These are phyloP conservation scores for Pteropus alecto DNA, from an alignment of 2,113 vertebrate genomes.

Conservation along the genomic window DNA sequence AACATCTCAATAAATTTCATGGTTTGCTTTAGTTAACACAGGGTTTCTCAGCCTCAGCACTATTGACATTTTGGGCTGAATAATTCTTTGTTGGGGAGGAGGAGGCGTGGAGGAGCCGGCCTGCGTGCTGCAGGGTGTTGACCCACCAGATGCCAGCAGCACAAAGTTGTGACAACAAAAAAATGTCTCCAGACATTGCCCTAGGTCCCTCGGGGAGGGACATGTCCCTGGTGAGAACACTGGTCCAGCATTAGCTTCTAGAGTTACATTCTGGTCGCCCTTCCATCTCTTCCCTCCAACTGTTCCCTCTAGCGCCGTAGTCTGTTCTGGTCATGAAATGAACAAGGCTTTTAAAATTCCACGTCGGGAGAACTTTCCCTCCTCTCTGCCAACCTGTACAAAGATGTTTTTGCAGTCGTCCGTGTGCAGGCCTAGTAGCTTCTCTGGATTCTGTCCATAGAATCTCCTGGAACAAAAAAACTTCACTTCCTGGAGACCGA, in stretches of 20 bases:
- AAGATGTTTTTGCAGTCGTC: neutral
- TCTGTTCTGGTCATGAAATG: neutral
- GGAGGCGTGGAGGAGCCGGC: neutral
- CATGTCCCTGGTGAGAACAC: neutral
- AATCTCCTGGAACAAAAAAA: neutral
- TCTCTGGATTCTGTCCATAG: neutral
- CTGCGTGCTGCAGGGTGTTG: too few relatives aligned
- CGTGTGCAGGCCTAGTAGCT: neutral
- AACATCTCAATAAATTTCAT: neutral
- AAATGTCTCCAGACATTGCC: neutral
- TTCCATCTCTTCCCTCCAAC: neutral
- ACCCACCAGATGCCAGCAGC: neutral
- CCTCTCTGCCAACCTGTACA: neutral
- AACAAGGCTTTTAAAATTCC: neutral
- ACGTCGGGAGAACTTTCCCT: rapidly evolving
- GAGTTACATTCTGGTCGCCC: neutral
- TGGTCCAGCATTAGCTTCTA: neutral
- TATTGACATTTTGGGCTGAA: neutral
- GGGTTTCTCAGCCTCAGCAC: neutral
- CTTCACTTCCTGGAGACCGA: neutral
- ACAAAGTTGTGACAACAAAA: neutral
- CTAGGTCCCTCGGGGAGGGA: neutral
- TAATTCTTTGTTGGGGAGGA: neutral
- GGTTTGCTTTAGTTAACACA: neutral
- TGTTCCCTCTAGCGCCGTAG: neutral